Percentiles rank a stretch among this genome's conserved stretches.
Evolutionary conservation across 2,113 vertebrate species (phyloP).

Genomic region (Chaetops frenatus): DNA sequence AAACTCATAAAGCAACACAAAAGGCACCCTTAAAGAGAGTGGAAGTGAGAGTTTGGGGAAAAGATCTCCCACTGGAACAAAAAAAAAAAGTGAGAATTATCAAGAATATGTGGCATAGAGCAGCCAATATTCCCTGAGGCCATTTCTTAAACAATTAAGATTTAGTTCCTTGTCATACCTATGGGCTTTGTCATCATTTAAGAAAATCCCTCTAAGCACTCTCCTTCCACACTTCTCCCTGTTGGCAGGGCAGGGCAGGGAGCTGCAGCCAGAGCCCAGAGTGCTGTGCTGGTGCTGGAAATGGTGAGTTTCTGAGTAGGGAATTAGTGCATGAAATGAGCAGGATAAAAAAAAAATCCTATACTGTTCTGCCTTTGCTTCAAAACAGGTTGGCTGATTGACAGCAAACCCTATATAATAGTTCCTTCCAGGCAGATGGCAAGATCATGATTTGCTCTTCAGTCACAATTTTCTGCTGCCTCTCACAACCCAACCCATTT

Average conservation of each 20-base stretch:
- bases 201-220: neutral
- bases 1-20: neutral
- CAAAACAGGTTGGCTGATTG: conserved; percentile 60
- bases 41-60: neutral
- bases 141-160: neutral
- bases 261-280: neutral
- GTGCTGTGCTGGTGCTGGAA: neutral
- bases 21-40: neutral
- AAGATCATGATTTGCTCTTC: conserved; percentile 66
- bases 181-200: neutral
- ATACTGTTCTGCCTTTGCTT: conserved; percentile 34
- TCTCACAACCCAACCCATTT: conserved; percentile 53
- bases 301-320: neutral
- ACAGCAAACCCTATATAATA: conserved; percentile 53
- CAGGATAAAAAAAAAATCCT: neutral
- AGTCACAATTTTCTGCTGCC: conserved; percentile 60
- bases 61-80: neutral
- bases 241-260: neutral
- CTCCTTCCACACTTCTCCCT: neutral
- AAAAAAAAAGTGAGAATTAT: neutral
- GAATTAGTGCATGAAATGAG: conserved; percentile 40
- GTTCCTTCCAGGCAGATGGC: conserved; percentile 68
- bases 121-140: neutral
- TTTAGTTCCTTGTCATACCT: neutral
- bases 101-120: neutral